These are phyloP conservation scores for Heliconius erato DNA, from an alignment of 2,888 invertebrate species.

Conservation along the genomic window DNA sequence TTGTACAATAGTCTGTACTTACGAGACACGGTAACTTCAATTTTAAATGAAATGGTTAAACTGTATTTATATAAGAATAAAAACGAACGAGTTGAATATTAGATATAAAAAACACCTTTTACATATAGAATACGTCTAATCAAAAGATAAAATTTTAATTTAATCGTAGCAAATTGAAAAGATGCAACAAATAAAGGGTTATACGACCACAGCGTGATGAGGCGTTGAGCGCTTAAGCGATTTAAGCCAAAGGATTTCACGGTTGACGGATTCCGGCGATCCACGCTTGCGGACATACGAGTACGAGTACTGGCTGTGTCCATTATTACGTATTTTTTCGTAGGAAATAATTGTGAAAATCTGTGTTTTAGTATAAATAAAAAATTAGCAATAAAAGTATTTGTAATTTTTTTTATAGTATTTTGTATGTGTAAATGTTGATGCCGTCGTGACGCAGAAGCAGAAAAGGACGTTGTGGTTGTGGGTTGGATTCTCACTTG, in stretches of 20 bases:
- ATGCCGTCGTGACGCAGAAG: too few species aligned
- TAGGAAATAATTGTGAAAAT: neutral
- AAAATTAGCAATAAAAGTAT: neutral
- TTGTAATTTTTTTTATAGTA: neutral
- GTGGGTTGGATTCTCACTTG: too few species aligned
- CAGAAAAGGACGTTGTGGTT: too few species aligned
- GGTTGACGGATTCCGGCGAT: constrained; percentile 79
- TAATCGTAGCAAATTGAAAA: constrained; percentile 32
- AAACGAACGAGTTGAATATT: too few species aligned
- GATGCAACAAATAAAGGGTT: constrained; percentile 59
- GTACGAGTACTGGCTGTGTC: constrained; percentile 56
- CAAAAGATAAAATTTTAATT: neutral
- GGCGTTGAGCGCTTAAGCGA: constrained; percentile 80
- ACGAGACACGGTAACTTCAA: too few species aligned
- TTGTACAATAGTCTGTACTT: too few species aligned
- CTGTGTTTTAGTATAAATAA: neutral
- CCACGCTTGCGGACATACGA: constrained; percentile 74
- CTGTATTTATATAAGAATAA: too few species aligned
- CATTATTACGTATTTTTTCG: constrained; percentile 11
- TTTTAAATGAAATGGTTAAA: too few species aligned
- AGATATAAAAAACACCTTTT: neutral
- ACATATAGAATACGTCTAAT: neutral
- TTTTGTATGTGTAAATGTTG: neutral
- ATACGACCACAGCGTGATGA: constrained; percentile 65
- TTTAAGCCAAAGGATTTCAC: constrained; percentile 85